phyloP scores from a whole-genome alignment of 2,888 invertebrate species.

The Lumbricus terrestris region DNA sequence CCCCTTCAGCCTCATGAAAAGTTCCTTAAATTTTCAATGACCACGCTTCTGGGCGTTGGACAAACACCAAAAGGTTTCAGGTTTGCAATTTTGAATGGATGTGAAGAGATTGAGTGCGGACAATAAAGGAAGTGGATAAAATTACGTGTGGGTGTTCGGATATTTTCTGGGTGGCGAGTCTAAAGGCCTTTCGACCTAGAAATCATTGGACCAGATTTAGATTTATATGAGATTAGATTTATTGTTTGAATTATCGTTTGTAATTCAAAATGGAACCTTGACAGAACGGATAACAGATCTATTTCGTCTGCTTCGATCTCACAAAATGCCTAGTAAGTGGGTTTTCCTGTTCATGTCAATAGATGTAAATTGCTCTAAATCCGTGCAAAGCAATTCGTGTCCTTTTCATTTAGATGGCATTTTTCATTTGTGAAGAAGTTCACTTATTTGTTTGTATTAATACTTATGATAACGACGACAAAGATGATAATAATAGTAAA shows the following conservation, averaged over 20 bases:
- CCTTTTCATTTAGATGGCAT: too few species aligned
- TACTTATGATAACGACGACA: not conserved
- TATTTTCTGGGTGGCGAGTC: too few species aligned
- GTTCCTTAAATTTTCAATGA: too few species aligned
- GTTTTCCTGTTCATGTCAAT: not conserved
- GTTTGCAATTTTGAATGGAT: too few species aligned
- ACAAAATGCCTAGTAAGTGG: slow-evolving; percentile 47
- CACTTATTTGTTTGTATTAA: too few species aligned
- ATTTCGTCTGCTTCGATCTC: slow-evolving; percentile 45
- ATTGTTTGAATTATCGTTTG: not conserved
- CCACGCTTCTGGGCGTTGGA: not conserved
- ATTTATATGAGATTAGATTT: too few species aligned
- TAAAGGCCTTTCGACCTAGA: too few species aligned
- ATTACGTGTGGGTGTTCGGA: not conserved
- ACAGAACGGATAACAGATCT: slow-evolving; percentile 39
- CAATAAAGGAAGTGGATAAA: not conserved
- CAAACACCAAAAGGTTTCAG: not conserved
- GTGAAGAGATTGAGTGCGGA: not conserved
- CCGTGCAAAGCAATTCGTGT: too few species aligned
- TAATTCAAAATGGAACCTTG: slow-evolving; percentile 24
- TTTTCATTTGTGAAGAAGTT: too few species aligned
- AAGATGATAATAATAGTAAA: not conserved
- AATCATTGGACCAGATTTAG: too few species aligned
- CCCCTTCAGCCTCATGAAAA: too few species aligned
- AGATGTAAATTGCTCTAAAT: not conserved